Base-by-base conservation (phyloP, 2,888 invertebrate species). In the Corbicula japonica region DNA sequence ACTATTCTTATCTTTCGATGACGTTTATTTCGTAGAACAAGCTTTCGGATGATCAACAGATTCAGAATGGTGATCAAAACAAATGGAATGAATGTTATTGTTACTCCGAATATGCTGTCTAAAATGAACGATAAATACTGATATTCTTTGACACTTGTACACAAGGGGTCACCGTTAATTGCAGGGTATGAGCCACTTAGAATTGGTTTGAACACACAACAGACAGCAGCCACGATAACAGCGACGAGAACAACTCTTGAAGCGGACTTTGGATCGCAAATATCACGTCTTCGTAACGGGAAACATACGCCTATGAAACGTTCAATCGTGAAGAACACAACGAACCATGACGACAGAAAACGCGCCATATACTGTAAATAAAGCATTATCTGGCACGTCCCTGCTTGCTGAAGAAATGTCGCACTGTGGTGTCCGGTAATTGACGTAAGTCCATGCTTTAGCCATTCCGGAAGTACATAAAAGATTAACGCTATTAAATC, bases 321-420 rank as follows among this genome's bases (percentile, higher is more conserved):
- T 65, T 92, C 92, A 15, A 91, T 85, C 0, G 91, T 92, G 74
- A 92, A 92, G 48, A 88, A 86, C 3, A 90, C 92, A 8, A 92
- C 87, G 8, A 92, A 80, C 92, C 92, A 92, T 10, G 92, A 90
- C 0, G 91, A 92, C 41, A 92, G 77, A 65, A 92, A 91, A 18
- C 92, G 80, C n/a, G 88, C 89, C 3, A 88, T 79, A 78, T 92
- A 92, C 26, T 96, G 95, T n/a, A 96, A 89, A 92, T 97, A 97
- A 18, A 96, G 95, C 85, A 96, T 95, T 41, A 96, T 93, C 89
- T 97, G 96, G 88, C 97, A 97, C 94, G 95, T 95, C 15, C 95
- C 95, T 10, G 94, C 94, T n/a, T 88, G 84, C 32, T 88, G 85
- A 35, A 89, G 68, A 44, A 90, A 85, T 8, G 81, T 75, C 6